Percentiles rank a stretch among this genome's conserved stretches.
Evolutionary conservation across 2,888 invertebrate species (phyloP).

Genomic region (Drosophila testacea): DNA sequence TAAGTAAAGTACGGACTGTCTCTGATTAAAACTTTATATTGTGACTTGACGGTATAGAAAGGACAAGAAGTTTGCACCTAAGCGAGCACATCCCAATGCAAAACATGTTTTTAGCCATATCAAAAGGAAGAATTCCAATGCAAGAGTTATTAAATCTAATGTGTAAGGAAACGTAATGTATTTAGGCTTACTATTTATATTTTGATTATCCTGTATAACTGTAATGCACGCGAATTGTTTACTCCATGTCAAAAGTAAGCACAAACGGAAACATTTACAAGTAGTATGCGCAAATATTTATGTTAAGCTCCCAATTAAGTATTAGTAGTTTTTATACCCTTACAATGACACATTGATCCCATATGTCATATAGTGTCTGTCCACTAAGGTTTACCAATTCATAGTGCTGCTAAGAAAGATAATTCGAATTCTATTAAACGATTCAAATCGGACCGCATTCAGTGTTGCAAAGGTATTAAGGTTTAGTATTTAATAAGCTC

Average conservation of each 20-base stretch:
- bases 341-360: background rate
- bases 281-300: background rate
- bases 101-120: background rate
- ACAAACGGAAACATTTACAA: background rate
- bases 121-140: background rate
- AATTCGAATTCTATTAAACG: background rate
- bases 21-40: slow-evolving; percentile 12
- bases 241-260: background rate
- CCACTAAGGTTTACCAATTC: background rate
- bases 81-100: slow-evolving; percentile 4
- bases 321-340: background rate
- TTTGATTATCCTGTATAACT: background rate
- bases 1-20: background rate
- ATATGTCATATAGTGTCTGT: background rate
- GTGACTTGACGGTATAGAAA: slow-evolving; percentile 26
- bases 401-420: background rate
- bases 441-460: too few relatives aligned
- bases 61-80: slow-evolving; percentile 32
- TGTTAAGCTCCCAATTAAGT: background rate
- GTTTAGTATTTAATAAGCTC: slow-evolving; percentile 36
- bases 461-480: background rate
- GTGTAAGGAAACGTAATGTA: background rate
- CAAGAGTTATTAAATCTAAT: too few relatives aligned
- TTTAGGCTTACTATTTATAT: background rate
- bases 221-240: background rate